phyloP scores from a whole-genome alignment of 2,888 invertebrate genomes.

The Drosophila quasianomalipes region DNA sequence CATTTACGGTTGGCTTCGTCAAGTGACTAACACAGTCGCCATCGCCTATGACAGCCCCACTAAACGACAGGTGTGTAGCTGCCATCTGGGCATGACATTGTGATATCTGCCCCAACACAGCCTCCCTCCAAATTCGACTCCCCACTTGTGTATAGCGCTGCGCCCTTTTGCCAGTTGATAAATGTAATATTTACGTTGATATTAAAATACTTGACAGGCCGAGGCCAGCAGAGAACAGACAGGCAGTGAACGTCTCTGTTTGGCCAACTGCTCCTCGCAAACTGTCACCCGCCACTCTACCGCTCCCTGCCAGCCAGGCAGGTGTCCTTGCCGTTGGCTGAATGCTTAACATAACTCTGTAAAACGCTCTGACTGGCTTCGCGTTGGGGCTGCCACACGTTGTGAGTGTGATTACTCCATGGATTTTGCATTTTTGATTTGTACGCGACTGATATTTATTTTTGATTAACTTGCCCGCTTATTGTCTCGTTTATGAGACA shows the following conservation, averaged over 20 bases:
- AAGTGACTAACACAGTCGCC: slow-evolving; percentile 29
- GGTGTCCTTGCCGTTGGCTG: not conserved
- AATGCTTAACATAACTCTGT: not conserved
- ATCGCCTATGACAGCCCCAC: slow-evolving; percentile 21
- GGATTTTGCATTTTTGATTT: slow-evolving; percentile 39
- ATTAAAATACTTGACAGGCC: slow-evolving; percentile 61
- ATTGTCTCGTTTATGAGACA: slow-evolving; percentile 30
- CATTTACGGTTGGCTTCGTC: slow-evolving; percentile 8
- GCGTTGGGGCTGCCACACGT: not conserved
- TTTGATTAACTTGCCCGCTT: slow-evolving; percentile 56
- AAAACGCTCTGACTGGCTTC: not conserved
- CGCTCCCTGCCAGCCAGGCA: not conserved
- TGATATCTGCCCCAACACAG: slow-evolving; percentile 10
- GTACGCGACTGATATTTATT: slow-evolving; percentile 45
- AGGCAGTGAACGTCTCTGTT: slow-evolving; percentile 1
- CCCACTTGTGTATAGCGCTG: not conserved
- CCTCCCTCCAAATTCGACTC: not conserved
- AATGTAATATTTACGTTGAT: slow-evolving; percentile 67
- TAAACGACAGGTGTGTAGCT: slow-evolving; percentile 32
- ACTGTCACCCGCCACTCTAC: not conserved
- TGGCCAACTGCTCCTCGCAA: slow-evolving; percentile 7
- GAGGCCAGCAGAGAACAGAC: not conserved
- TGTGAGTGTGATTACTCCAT: not conserved
- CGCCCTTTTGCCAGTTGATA: slow-evolving; percentile 48
- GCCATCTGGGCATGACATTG: slow-evolving; percentile 52